Evolutionary conservation across 2,797 vertebrate genomes (phyloP), one percentile per base, ranked within the genome.

Genomic region (Acrocephalus scirpaceus): DNA sequence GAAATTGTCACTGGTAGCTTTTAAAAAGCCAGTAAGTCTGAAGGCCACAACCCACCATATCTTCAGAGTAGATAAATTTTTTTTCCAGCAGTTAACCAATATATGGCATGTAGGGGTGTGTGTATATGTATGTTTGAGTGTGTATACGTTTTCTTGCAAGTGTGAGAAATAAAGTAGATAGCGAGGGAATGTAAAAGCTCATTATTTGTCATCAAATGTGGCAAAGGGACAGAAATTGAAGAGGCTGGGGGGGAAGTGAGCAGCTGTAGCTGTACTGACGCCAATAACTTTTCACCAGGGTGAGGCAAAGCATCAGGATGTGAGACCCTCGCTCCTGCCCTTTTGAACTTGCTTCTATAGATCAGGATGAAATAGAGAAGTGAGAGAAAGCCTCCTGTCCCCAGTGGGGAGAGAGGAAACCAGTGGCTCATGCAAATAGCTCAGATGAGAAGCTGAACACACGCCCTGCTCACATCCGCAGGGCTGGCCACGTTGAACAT

Each of bases 301-400:
- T 70, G 78, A 97, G 93, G 92, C 85, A 95, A 92, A 96, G 92
- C 42, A 15, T 92, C 71, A 92, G 91, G 70, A 93, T 94, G 65
- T 90, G 94, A 94, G 93, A 92, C 88, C 91, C 86, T 85, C 5
- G 3, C 86, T 96, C 85, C 94, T 76, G 67, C 84, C 91, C 88
- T 97, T 94, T 90, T 97, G 95, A 96, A 94, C 97, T 93, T 96
- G 82, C 93, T 96, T 90, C 93, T 94, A 8, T 92, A 97, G 92
- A 96, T 96, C 92, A 96, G 0, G 2, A 74, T 15, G 54, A 83
- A 94, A 96, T 64, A 61, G 90, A 86, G 85, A 95, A 91, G 92
- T 90, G 93, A 97, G 85, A 95, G 75, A 92, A 83, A 86, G 57
- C 29, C 56, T 95, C 34, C 30, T 71, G 56, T 94, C 93, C 88